Evolutionary conservation across 2,888 invertebrate genomes (phyloP), one percentile per base, ranked within the genome.

Genomic region (Seira sanloemensis): DNA sequence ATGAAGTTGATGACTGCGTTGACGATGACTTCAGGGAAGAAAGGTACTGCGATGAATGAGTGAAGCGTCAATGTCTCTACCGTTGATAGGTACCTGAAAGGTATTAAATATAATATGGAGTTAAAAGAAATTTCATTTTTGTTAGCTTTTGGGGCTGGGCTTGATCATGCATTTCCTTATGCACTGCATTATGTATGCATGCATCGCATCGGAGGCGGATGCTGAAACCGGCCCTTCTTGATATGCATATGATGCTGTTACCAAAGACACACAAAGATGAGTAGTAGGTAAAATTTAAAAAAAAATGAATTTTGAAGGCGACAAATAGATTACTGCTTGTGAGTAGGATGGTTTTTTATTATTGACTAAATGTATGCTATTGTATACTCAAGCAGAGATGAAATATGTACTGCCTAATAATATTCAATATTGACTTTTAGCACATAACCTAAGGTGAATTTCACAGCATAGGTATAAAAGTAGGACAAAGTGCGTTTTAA

Each of bases 161-260:
- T 54, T 72, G 54, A 72, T 72, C 54, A 54, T 72, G 72, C 54
- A 54, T 72, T 54, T 67, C 9, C 24, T 67, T 23, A 76, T 46
- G 25, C 25, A 23, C 12, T 58, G n/a, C n/a, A 58, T 9, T 58
- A 58, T n/a, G 9, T 58, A 58, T 58, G 58, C 5, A 58, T 58
- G n/a, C n/a, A 58, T 58, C n/a, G 58, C 37, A n/a, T n/a, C n/a
- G n/a, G n/a, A 37, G 12, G 37, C 37, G 37, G 37, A 37, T 37
- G 37, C 37, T 12, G 37, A 37, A 37, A 37, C 37, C 37, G 37
- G 37, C 37, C 37, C 37, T 37, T 37, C 12, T 37, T 12, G 37
- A 37, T n/a, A 12, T 37, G 37, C 37, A 37, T 12, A 37, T 9
- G 37, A n/a, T n/a, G n/a, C n/a, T n/a, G n/a, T n/a, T n/a, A n/a